phyloP scores from a whole-genome alignment of 92 coral and sea anemone species.

The Palythoa caribaeorum region DNA sequence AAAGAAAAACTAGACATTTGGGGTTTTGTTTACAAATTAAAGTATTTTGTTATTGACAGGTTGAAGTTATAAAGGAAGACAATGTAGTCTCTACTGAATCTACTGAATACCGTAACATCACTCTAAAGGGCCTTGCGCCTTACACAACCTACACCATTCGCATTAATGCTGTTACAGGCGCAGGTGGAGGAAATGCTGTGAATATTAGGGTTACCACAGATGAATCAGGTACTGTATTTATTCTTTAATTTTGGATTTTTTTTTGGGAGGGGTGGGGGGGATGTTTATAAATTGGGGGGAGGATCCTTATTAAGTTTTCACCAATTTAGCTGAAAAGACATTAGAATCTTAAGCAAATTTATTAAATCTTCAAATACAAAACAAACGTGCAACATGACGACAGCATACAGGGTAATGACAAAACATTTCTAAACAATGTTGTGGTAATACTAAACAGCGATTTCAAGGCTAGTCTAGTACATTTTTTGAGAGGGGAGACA shows the following conservation, averaged over 20 bases:
- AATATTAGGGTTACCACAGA: slow-evolving; percentile 26
- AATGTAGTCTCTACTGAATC: not conserved
- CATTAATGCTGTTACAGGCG: slow-evolving; percentile 4
- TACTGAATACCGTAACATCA: not conserved
- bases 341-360: too few species aligned
- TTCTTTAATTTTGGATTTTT: not conserved
- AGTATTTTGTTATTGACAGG: not conserved
- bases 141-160: slow-evolving; percentile 12
- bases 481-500: too few species aligned
- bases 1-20: not conserved
- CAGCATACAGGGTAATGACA: too few species aligned
- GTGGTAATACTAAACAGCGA: too few species aligned
- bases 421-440: too few species aligned
- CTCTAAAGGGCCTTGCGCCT: slow-evolving; percentile 1
- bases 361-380: too few species aligned
- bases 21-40: not conserved
- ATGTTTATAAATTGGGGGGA: too few species aligned
- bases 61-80: not conserved
- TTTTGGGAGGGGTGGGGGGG: too few species aligned
- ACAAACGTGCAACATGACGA: too few species aligned
- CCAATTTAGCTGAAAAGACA: too few species aligned
- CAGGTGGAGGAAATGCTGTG: not conserved
- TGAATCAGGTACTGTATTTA: slow-evolving; percentile 35
- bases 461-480: too few species aligned
- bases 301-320: too few species aligned